Evolutionary conservation across 37 sponge, comb jelly and placozoan species (phyloP).

Genomic region (Spongilla lacustris): DNA sequence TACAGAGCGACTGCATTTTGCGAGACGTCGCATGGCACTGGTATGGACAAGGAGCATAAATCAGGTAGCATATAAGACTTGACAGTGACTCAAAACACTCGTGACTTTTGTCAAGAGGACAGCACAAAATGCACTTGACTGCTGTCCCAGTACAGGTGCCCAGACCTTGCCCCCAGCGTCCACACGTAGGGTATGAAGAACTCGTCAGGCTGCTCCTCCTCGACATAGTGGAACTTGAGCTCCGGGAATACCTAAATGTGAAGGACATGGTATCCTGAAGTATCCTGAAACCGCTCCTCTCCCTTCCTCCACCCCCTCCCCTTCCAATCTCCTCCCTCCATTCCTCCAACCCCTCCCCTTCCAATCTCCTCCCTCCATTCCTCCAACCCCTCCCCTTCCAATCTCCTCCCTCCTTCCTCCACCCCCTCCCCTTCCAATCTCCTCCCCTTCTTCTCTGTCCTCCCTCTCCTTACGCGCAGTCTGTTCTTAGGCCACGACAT

Average conservation of each 20-base stretch:
- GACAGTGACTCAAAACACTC: too few relatives aligned
- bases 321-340: background rate
- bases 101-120: too few relatives aligned
- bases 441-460: background rate
- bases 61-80: too few relatives aligned
- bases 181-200: slow-evolving; percentile 99
- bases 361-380: background rate
- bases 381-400: background rate
- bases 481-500: slow-evolving; percentile 86
- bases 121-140: slow-evolving; percentile 27
- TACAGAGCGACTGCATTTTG: too few relatives aligned
- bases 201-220: slow-evolving; percentile 93
- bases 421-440: background rate
- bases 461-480: slow-evolving; percentile 61
- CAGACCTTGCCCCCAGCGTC: slow-evolving; percentile 74
- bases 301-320: background rate
- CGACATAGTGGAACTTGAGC: slow-evolving; percentile 92
- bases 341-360: background rate
- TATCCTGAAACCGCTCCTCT: background rate
- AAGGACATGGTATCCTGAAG: background rate
- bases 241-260: slow-evolving; percentile 80
- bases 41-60: too few relatives aligned
- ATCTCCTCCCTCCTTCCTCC: background rate
- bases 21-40: too few relatives aligned
- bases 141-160: slow-evolving; percentile 41